Evolutionary conservation across 2,113 vertebrate genomes (phyloP).

Genomic region (Vidua chalybeata): DNA sequence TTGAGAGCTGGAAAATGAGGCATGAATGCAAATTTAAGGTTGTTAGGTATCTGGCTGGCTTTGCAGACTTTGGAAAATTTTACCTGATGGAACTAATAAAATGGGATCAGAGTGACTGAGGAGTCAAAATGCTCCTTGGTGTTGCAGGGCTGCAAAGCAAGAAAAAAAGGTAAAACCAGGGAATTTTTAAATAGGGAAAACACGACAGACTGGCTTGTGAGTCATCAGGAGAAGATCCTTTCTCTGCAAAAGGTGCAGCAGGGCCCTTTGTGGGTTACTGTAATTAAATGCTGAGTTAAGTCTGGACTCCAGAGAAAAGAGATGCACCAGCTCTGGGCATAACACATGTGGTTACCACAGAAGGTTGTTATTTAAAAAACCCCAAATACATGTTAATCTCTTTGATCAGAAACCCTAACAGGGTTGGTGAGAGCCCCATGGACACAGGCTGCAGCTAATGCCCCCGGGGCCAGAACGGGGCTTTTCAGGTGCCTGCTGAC

Average conservation of each 20-base stretch:
- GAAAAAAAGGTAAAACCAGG: neutral
- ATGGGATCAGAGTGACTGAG: neutral
- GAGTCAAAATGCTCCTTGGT: neutral
- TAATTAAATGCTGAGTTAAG: neutral
- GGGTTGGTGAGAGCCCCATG: neutral
- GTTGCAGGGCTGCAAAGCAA: neutral
- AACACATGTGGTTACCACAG: neutral
- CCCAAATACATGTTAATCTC: neutral
- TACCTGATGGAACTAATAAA: neutral
- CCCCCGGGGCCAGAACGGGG: accelerated
- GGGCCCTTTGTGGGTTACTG: neutral
- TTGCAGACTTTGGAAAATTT: neutral
- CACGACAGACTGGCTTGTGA: neutral
- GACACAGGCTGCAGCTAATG: neutral
- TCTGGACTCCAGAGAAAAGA: neutral
- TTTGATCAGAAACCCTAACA: neutral
- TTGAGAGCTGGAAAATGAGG: neutral
- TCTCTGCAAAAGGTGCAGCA: neutral
- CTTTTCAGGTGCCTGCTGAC: neutral
- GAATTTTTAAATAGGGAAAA: neutral
- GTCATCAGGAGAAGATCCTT: neutral
- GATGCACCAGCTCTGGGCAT: neutral
- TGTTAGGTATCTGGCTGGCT: neutral
- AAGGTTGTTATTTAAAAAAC: neutral
- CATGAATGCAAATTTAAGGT: neutral